phyloP scores from a whole-genome alignment of 2,888 invertebrate genomes.

The Tenthredo mesomela region DNA sequence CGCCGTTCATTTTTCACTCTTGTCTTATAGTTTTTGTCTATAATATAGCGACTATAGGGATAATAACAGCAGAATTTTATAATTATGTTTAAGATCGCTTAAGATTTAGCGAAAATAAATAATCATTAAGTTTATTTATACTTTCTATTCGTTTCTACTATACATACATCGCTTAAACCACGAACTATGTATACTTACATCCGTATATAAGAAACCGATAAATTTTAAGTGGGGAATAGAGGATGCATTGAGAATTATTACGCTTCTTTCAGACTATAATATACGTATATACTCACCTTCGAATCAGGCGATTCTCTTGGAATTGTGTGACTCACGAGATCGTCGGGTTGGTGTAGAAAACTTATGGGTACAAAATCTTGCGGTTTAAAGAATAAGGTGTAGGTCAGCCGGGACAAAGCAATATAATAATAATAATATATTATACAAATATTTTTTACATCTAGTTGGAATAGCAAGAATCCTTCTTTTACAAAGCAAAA shows the following conservation, averaged over 20 bases:
- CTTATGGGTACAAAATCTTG: background rate
- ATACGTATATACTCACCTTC: slow-evolving; percentile 21
- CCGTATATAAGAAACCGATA: background rate
- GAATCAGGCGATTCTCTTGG: slow-evolving; percentile 3
- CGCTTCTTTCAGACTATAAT: slow-evolving; percentile 1
- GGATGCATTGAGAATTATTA: background rate
- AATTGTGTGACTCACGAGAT: slow-evolving; percentile 29
- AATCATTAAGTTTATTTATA: background rate
- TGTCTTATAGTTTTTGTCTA: background rate
- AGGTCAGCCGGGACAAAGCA: background rate
- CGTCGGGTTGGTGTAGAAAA: background rate
- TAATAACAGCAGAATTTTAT: background rate
- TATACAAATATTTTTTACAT: background rate
- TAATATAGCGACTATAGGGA: background rate
- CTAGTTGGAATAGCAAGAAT: background rate
- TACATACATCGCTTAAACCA: background rate
- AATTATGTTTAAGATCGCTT: background rate
- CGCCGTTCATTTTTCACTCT: background rate
- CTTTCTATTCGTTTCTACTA: background rate
- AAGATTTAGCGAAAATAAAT: background rate
- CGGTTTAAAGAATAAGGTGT: slow-evolving; percentile 4
- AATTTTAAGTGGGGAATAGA: background rate
- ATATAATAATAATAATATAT: background rate
- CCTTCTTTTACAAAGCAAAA: too few relatives aligned
- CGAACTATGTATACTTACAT: background rate